Evolutionary conservation across 1,140 invertebrate species (phyloP).

Genomic region (Trachymyrmex cornetzi): DNA sequence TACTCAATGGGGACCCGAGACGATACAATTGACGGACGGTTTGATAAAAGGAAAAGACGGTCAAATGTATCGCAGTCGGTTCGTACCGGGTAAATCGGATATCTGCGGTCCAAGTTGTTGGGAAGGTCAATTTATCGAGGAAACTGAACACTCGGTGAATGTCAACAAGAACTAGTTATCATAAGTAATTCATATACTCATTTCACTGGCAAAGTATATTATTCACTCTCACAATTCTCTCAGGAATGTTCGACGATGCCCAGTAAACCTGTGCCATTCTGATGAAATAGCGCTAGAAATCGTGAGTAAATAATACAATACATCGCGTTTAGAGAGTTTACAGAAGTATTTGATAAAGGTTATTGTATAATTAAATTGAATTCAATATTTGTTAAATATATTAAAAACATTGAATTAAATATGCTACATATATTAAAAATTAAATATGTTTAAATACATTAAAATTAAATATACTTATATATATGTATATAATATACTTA

Average conservation of each 20-base stretch:
- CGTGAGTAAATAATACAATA: slow-evolving; percentile 35
- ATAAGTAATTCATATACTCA: slow-evolving; percentile 23
- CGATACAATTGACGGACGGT: slow-evolving; percentile 86
- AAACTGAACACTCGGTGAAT: slow-evolving; percentile 42
- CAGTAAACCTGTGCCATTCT: not conserved
- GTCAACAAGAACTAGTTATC: not conserved
- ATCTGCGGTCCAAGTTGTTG: slow-evolving; percentile 57
- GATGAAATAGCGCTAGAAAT: not conserved
- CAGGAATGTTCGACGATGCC: slow-evolving; percentile 26
- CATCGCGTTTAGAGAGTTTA: not conserved
- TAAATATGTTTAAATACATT: too few species aligned
- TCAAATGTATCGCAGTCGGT: slow-evolving; percentile 78
- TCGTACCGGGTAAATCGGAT: slow-evolving; percentile 55
- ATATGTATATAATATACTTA: too few species aligned
- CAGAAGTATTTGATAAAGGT: not conserved
- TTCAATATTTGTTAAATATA: not conserved
- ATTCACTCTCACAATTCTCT: slow-evolving; percentile 3
- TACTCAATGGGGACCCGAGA: slow-evolving; percentile 88
- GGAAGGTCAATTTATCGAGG: slow-evolving; percentile 3
- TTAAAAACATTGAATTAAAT: too few species aligned
- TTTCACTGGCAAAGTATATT: not conserved
- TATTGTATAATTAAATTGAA: slow-evolving; percentile 4
- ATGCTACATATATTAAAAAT: not conserved
- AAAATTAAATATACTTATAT: too few species aligned
- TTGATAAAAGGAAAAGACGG: slow-evolving; percentile 87